Base-by-base conservation (phyloP, 35 echinoderm and acorn worm genomes). In the Hemicentrotus pulcherrimus region DNA sequence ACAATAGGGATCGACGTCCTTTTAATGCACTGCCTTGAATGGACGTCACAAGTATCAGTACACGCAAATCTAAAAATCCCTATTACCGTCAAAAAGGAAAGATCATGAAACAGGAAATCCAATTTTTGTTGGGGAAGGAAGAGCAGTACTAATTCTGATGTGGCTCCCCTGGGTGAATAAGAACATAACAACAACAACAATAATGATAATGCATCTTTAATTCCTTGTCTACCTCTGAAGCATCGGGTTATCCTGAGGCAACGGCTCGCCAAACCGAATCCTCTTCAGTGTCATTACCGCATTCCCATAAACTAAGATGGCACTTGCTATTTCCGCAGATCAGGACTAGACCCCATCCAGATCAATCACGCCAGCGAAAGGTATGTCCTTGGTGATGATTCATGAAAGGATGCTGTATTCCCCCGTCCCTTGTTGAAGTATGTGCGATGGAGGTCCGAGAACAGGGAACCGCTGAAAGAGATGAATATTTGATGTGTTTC, bases 241-340 rank as follows among this genome's bases (percentile, higher is more conserved):
- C 65, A 78, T 78, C 28, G n/a, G 28, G 65, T n/a, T 28, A 78
- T 22, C 65, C 65, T 78, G 65, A 78, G 65, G 18, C 28, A 28
- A 78, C 28, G 28, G 19, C 0, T 78, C 24, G 24, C 28, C 50
- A 78, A 78, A 78, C 65, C 18, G 65, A 6, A 28, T 16, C 65
- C 65, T 78, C 65, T 78, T 78, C 24, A 78, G 65, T 78, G 65
- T n/a, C 65, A n/a, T 78, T 22, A 3, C 65, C 65, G 22, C 65
- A 78, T 78, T n/a, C 65, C 65, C 28, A 78, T 78, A 78, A 78
- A 78, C 65, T 22, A 78, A 78, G 65, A 78, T 78, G 65, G 24
- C 65, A 78, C 65, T 28, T 78, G 65, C 65, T 78, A 78, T 78
- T 78, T 78, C 65, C 65, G 65, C 65, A 78, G 65, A 78, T 78